A percentile compares a stretch with the other conserved stretches of the same genome.
Conservation (phyloP, 2,113 vertebrate genomes). For the Zingel zingel region DNA sequence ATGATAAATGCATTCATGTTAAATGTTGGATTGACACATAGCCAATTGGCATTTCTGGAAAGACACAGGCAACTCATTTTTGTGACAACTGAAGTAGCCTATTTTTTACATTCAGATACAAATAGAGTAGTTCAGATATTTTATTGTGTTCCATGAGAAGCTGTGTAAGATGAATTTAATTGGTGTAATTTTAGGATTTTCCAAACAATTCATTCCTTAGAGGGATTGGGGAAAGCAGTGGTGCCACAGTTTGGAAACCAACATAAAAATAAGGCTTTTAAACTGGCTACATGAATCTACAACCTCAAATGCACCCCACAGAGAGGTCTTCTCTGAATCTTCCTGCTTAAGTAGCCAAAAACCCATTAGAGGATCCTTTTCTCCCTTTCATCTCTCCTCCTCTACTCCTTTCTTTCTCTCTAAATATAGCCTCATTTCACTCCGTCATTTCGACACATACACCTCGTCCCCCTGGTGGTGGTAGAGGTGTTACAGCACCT, state of each 20-base stretch:
- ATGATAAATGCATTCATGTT: neutral
- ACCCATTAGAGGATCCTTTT: conserved; percentile 38
- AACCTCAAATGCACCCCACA: conserved; percentile 13
- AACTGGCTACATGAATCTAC: neutral
- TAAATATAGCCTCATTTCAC: conserved; percentile 39
- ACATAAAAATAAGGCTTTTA: conserved; percentile 22
- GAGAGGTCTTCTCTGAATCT: neutral
- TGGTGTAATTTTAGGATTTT: conserved; percentile 23
- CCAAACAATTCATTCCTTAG: conserved; percentile 3
- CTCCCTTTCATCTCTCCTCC: neutral
- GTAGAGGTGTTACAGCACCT: conserved; percentile 24
- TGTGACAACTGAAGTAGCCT: neutral
- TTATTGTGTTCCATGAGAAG: neutral
- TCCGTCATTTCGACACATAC: conserved; percentile 19
- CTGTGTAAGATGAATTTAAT: conserved; percentile 12
- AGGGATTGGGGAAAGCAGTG: neutral
- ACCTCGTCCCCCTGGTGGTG: conserved; percentile 14
- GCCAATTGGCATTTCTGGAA: conserved; percentile 1
- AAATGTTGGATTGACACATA: neutral
- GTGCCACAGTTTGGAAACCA: neutral
- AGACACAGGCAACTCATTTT: neutral
- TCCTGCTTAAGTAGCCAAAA: conserved; percentile 27
- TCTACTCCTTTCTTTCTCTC: conserved; percentile 16
- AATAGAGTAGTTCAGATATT: conserved; percentile 10
- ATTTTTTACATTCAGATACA: neutral